phyloP scores from a whole-genome alignment of 2,888 invertebrate species.

The Athetis lepigone region DNA sequence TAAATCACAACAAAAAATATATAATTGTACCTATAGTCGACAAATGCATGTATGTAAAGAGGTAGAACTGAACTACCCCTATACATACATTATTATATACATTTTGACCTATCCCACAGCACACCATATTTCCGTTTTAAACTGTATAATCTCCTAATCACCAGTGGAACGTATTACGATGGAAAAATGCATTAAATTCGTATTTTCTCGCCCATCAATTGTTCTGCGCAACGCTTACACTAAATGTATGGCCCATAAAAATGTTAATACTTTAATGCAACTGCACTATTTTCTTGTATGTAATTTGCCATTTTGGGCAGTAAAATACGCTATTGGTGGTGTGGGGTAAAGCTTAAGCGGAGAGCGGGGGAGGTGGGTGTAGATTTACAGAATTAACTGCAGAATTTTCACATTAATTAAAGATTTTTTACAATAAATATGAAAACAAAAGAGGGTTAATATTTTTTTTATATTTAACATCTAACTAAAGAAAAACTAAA shows the following conservation, averaged over 20 bases:
- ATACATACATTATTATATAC: constrained; percentile 3
- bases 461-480: too few relatives aligned
- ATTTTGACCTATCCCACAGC: not conserved
- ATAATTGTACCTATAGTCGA: too few relatives aligned
- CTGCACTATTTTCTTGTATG: constrained; percentile 88
- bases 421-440: too few relatives aligned
- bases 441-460: too few relatives aligned
- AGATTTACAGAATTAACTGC: too few relatives aligned
- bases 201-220: constrained; percentile 85
- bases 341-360: constrained; percentile 50
- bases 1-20: too few relatives aligned
- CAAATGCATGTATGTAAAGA: too few relatives aligned
- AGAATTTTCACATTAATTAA: too few relatives aligned
- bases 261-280: constrained; percentile 89
- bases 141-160: constrained; percentile 69
- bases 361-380: constrained; percentile 8
- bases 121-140: constrained; percentile 40
- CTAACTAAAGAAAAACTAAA: too few relatives aligned
- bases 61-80: too few relatives aligned
- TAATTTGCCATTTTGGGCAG: constrained; percentile 88
- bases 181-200: constrained; percentile 79
- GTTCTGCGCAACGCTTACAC: constrained; percentile 76
- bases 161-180: constrained; percentile 69
- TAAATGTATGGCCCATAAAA: constrained; percentile 88
- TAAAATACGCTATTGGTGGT: constrained; percentile 76